Base-by-base conservation (phyloP, 2,888 invertebrate species). In the Mylabris sibirica region DNA sequence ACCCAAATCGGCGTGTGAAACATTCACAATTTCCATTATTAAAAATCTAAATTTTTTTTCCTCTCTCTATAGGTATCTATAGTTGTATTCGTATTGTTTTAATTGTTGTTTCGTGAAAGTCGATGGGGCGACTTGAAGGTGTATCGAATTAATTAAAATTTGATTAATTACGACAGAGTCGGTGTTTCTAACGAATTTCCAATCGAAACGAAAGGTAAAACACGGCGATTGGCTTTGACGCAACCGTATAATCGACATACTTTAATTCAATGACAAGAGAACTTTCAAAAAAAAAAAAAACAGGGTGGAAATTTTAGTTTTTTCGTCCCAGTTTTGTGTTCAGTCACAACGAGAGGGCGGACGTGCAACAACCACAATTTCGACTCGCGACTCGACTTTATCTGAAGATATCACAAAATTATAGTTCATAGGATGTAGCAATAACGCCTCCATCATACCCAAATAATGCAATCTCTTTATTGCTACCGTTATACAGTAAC, bases 371-470 rank as follows among this genome's bases (percentile, higher is more conserved):
- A 49, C 49, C 20, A 49, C 49, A 76, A 30, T 30, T 30, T 30
- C 30, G 30, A 30, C 76, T 76, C 75, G 74, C 76, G 76, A 77
- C 77, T 77, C 73, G 73, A 77, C 67, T 49, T 74, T 70, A 76
- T 77, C 75, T 74, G 62, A 67, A 77, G 76, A 78, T 79, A 80
- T 80, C 77, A 74, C 75, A 72, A 80, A 79, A 80, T 79, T 79
- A 79, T 76, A 79, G 78, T 75, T 73, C 76, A 49, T 74, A 74
- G 74, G 30, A 74, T 78, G 77, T 77, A 79, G 76, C 67, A 72
- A 78, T 75, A 79, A 78, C 78, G 78, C 79, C 78, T 77, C 77
- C 70, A 75, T 77, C 75, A 76, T 78, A 76, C 78, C 79, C 77
- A 78, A 79, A 79, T 78, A 77, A 78, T 76, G 79, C 68, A 76